Conservation (phyloP, 2,113 vertebrate species). For the Grammomys dolichurus region DNA sequence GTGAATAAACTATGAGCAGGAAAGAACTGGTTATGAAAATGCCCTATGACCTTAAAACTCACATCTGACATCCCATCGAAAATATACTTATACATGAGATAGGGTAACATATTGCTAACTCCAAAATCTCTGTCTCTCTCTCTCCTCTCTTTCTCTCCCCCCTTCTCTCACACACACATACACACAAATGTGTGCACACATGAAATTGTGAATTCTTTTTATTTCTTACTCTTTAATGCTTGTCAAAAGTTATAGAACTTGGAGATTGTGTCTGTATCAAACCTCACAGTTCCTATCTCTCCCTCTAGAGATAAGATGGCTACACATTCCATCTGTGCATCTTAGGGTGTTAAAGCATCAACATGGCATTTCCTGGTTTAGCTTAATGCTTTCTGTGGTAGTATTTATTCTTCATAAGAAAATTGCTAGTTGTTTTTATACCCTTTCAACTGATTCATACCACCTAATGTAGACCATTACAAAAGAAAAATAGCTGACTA, state of each 20-base stretch:
- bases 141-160: too few species aligned
- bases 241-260: background rate
- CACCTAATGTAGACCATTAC: slow-evolving; percentile 11
- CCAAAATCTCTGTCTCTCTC: background rate
- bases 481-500: slow-evolving; percentile 32
- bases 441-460: slow-evolving; percentile 27
- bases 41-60: background rate
- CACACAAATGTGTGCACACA: background rate
- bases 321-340: background rate
- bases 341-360: background rate
- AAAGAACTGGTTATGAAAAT: background rate
- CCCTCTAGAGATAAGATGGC: background rate
- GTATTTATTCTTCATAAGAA: slow-evolving; percentile 54
- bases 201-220: background rate
- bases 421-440: slow-evolving; percentile 55
- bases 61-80: background rate
- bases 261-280: background rate
- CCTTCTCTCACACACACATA: background rate
- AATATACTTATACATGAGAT: background rate
- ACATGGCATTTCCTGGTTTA: background rate
- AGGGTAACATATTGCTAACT: background rate
- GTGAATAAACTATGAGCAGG: background rate
- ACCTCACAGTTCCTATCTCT: background rate
- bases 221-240: background rate
- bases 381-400: slow-evolving; percentile 8